These are phyloP conservation scores for Anguilla megastoma DNA, from an alignment of 2,797 vertebrate species.

Conservation along the genomic window DNA sequence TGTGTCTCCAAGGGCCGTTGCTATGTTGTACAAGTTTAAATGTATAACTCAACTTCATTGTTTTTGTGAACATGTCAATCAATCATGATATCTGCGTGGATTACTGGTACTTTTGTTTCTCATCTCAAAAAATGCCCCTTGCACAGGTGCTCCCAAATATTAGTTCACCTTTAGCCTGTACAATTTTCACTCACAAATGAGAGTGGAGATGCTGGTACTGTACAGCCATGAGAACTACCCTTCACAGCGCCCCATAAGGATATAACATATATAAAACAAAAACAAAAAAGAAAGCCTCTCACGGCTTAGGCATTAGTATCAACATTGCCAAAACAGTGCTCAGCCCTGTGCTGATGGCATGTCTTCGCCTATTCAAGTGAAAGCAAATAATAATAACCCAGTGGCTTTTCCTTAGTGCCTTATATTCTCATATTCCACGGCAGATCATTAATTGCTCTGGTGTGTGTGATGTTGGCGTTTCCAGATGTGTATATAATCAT, in stretches of 20 bases:
- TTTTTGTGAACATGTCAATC: too few relatives aligned
- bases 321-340: background rate
- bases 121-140: too few relatives aligned
- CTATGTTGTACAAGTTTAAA: too few relatives aligned
- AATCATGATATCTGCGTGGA: too few relatives aligned
- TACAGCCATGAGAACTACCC: background rate
- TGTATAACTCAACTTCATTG: too few relatives aligned
- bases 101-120: too few relatives aligned
- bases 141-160: too few relatives aligned
- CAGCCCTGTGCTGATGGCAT: background rate
- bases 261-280: background rate
- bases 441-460: slow-evolving; percentile 25
- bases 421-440: slow-evolving; percentile 22
- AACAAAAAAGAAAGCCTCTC: background rate
- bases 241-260: background rate
- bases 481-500: slow-evolving; percentile 58
- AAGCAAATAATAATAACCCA: background rate
- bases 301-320: background rate
- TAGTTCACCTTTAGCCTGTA: too few relatives aligned
- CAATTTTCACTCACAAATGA: background rate
- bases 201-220: background rate
- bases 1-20: too few relatives aligned
- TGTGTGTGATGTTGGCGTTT: slow-evolving; percentile 19
- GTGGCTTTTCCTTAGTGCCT: background rate
- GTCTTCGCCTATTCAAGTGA: background rate